These are phyloP conservation scores for Oncorhynchus masou DNA, from an alignment of 2,113 vertebrate species.

Conservation along the genomic window DNA sequence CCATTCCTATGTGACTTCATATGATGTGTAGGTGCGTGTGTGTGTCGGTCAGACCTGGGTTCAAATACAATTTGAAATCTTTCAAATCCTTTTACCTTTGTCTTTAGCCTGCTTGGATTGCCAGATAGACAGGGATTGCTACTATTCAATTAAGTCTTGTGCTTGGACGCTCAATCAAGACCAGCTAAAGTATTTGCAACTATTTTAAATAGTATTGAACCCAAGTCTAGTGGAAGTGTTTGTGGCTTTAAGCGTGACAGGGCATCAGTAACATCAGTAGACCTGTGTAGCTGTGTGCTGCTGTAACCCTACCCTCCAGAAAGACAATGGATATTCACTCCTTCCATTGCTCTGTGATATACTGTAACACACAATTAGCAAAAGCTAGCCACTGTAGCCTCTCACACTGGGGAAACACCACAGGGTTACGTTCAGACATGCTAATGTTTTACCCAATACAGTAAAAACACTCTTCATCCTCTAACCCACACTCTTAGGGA, in stretches of 20 bases:
- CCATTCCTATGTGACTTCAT: no score
- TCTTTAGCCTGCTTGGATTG: not conserved
- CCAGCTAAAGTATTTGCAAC: no score
- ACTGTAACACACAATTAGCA: not conserved
- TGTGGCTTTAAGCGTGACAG: not conserved
- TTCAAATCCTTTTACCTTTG: no score
- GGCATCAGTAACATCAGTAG: not conserved
- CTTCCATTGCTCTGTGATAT: not conserved
- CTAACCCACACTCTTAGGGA: not conserved
- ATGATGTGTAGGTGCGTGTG: not conserved
- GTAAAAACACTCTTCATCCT: not conserved
- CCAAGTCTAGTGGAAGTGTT: no score
- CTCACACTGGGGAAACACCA: not conserved
- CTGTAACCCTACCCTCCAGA: conserved; percentile 1
- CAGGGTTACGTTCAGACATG: not conserved
- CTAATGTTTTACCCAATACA: not conserved
- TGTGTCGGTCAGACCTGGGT: not conserved
- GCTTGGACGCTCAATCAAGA: no score
- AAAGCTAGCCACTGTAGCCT: not conserved
- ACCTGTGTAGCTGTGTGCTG: not conserved
- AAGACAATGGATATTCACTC: conserved; percentile 3
- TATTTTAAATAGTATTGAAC: no score
- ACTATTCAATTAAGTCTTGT: no score
- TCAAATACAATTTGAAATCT: no score
- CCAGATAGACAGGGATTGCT: no score